Evolutionary conservation across 2,113 vertebrate genomes (phyloP).

Genomic region (Holacanthus passer): DNA sequence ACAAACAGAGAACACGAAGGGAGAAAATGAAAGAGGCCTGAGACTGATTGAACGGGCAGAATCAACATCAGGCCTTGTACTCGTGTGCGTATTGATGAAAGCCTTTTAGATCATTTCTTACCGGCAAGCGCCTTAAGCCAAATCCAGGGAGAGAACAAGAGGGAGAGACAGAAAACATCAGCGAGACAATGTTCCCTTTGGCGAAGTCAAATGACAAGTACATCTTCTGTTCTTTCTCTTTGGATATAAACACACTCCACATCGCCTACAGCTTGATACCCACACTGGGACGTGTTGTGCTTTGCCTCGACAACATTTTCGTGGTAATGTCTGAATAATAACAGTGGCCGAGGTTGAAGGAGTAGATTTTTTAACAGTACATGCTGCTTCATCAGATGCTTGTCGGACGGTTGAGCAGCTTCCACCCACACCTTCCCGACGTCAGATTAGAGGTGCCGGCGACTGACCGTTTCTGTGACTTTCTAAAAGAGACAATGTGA

Average conservation of each 20-base stretch:
- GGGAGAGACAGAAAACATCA: conserved; percentile 43
- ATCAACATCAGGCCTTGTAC: conserved; percentile 47
- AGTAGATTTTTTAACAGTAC: neutral
- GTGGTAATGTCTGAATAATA: conserved; percentile 12
- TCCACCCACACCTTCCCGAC: too few relatives aligned
- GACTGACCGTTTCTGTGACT: too few relatives aligned
- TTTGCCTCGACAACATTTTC: neutral
- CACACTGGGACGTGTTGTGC: neutral
- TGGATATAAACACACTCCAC: neutral
- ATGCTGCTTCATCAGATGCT: neutral
- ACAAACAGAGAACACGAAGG: conserved; percentile 26
- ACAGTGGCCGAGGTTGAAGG: neutral
- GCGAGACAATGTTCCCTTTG: conserved; percentile 40
- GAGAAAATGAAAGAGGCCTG: conserved; percentile 36
- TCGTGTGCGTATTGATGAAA: conserved; percentile 41
- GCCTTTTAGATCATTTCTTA: conserved; percentile 54
- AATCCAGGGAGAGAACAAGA: conserved; percentile 43
- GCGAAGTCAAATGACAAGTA: conserved; percentile 49
- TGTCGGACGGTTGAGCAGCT: too few relatives aligned
- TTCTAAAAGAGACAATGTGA: neutral
- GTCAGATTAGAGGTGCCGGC: too few relatives aligned
- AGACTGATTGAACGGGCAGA: conserved; percentile 32
- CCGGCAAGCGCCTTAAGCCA: conserved; percentile 43
- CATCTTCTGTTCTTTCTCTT: conserved; percentile 23
- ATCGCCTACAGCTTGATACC: neutral